Conservation (phyloP, 2,888 invertebrate genomes). For the Orchestes rusci region DNA sequence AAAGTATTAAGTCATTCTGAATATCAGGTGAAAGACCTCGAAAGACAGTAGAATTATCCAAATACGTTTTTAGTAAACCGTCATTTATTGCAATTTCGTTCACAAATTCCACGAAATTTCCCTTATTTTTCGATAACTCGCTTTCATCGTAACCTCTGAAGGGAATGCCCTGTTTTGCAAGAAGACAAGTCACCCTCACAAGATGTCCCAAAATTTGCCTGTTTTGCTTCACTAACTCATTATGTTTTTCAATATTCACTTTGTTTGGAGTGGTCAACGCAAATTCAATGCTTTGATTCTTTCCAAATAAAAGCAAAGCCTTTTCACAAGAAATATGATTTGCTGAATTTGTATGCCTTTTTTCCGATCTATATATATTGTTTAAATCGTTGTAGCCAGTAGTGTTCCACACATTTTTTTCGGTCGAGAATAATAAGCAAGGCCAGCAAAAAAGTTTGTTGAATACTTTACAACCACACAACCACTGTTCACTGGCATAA, state of each 20-base stretch:
- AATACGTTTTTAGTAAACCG: slow-evolving; percentile 23
- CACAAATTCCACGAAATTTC: slow-evolving; percentile 14
- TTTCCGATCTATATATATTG: slow-evolving; percentile 1
- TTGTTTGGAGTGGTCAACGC: slow-evolving; percentile 8
- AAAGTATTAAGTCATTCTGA: slow-evolving; percentile 30
- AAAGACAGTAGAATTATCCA: slow-evolving; percentile 28
- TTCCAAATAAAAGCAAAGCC: slow-evolving; percentile 3
- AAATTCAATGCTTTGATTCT: slow-evolving; percentile 12
- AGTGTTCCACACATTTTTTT: slow-evolving; percentile 3
- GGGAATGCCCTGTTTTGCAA: slow-evolving; percentile 22
- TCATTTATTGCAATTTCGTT: slow-evolving; percentile 25
- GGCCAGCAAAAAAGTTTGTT: slow-evolving; percentile 11
- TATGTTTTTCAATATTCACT: slow-evolving; percentile 18
- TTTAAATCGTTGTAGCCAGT: slow-evolving; percentile 4
- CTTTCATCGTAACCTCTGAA: slow-evolving; percentile 22
- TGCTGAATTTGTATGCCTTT: slow-evolving; percentile 23
- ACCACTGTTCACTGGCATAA: slow-evolving; percentile 2
- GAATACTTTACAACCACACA: slow-evolving; percentile 1
- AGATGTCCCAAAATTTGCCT: slow-evolving; percentile 25
- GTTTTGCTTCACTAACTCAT: slow-evolving; percentile 27
- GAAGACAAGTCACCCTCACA: slow-evolving; percentile 23
- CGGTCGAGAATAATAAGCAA: slow-evolving; percentile 5
- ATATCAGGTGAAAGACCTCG: slow-evolving; percentile 27
- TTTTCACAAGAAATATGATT: slow-evolving; percentile 5
- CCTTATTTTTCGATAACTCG: slow-evolving; percentile 5